Evolutionary conservation across 2,888 invertebrate genomes (phyloP).

Genomic region (Lithophane ornitopus): DNA sequence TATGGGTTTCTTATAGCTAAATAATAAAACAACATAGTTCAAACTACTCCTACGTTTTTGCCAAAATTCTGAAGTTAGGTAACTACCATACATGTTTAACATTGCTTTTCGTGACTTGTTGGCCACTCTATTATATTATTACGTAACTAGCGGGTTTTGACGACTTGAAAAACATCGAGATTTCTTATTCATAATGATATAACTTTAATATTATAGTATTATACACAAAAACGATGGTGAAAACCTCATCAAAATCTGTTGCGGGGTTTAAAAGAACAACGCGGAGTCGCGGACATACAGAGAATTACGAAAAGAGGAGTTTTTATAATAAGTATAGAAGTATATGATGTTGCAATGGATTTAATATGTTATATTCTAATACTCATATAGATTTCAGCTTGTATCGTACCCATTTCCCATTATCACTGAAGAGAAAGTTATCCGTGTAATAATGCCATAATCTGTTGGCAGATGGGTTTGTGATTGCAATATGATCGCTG

Average conservation of each 20-base stretch:
- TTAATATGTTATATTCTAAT: not conserved
- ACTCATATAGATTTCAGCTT: slow-evolving; percentile 16
- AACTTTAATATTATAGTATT: no score
- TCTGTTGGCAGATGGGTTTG: slow-evolving; percentile 58
- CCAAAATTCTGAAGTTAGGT: not conserved
- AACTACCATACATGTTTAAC: no score
- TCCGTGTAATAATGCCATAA: slow-evolving; percentile 49
- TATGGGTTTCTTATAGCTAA: not conserved
- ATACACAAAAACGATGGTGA: no score
- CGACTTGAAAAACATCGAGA: no score
- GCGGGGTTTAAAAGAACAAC: no score
- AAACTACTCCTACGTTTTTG: not conserved
- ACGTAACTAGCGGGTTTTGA: no score
- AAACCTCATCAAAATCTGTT: no score
- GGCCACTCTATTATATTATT: not conserved
- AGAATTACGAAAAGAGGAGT: no score
- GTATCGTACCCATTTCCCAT: not conserved
- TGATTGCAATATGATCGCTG: slow-evolving; percentile 52
- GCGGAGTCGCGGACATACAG: no score
- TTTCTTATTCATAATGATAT: no score
- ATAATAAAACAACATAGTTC: not conserved
- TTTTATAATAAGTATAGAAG: no score
- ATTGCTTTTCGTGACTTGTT: not conserved
- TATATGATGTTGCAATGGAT: not conserved
- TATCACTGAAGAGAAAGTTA: slow-evolving; percentile 27